Evolutionary conservation across 2,113 vertebrate genomes (phyloP).

Genomic region (Deroptyus accipitrinus): DNA sequence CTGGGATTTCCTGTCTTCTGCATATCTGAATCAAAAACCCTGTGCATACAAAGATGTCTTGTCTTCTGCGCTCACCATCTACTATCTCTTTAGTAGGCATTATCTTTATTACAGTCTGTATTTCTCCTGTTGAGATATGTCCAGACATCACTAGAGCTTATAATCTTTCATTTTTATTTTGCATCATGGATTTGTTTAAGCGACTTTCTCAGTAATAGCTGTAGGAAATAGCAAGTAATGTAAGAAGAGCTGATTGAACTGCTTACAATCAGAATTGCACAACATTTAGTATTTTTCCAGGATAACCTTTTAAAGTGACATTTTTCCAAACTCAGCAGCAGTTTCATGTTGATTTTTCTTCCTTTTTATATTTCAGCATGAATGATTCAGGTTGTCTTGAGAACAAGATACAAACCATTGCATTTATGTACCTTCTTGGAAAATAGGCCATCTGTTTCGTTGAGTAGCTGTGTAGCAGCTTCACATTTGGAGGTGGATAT

Average conservation of each 20-base stretch:
- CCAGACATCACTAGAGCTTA: not conserved
- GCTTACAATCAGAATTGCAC: not conserved
- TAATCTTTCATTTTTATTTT: slow-evolving; percentile 6
- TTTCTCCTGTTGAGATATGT: not conserved
- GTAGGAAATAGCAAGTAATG: not conserved
- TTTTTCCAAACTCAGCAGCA: not conserved
- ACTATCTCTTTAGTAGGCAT: not conserved
- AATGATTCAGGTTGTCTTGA: slow-evolving; percentile 25
- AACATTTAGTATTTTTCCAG: slow-evolving; percentile 4
- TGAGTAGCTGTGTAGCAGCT: not conserved
- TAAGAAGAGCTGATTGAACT: not conserved
- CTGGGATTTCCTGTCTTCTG: slow-evolving; percentile 24
- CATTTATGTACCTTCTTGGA: not conserved
- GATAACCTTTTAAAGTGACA: slow-evolving; percentile 8
- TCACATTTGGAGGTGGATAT: not conserved
- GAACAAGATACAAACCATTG: not conserved
- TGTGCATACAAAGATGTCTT: not conserved
- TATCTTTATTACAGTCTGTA: not conserved
- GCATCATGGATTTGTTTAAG: not conserved
- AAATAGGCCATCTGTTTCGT: not conserved
- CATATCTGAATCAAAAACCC: slow-evolving; percentile 25
- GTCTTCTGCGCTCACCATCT: not conserved
- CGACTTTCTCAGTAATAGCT: not conserved
- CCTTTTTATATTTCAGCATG: not conserved
- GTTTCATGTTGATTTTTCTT: not conserved